Conservation (phyloP, 2,113 vertebrate genomes). For the Trogon surrucura region DNA sequence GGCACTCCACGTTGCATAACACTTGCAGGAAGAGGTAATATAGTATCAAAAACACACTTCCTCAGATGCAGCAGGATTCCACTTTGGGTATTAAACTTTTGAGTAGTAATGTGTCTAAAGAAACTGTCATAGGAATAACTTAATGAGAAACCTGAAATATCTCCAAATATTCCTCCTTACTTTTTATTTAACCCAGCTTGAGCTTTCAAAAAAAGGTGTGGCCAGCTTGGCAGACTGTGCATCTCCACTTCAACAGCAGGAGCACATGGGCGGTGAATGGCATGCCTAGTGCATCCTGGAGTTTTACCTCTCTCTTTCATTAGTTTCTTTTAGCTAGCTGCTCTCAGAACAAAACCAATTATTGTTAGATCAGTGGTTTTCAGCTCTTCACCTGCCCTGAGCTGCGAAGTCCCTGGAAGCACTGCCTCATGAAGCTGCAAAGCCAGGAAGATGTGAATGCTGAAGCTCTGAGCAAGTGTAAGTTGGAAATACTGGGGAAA, state of each 20-base stretch:
- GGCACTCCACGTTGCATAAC: neutral
- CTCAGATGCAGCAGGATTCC: neutral
- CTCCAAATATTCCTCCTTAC: neutral
- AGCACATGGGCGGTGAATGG: neutral
- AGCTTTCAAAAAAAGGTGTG: neutral
- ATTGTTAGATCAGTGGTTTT: neutral
- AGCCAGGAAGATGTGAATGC: neutral
- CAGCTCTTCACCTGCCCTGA: neutral
- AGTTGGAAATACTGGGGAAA: neutral
- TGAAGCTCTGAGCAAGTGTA: neutral
- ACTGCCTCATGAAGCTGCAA: neutral
- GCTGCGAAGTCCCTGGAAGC: neutral
- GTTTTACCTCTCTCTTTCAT: neutral
- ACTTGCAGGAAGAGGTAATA: constrained; percentile 18
- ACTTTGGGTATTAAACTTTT: neutral
- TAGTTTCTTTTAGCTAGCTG: neutral
- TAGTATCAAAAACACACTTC: neutral
- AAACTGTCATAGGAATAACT: neutral
- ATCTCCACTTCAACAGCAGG: neutral
- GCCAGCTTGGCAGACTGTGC: neutral
- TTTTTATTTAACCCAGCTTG: neutral
- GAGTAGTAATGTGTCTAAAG: neutral
- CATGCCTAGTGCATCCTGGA: neutral
- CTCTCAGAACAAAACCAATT: neutral
- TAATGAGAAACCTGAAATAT: constrained; percentile 2